These are phyloP conservation scores for Chlamydotis undulata DNA, from an alignment of 2,113 vertebrate genomes.

Conservation along the genomic window DNA sequence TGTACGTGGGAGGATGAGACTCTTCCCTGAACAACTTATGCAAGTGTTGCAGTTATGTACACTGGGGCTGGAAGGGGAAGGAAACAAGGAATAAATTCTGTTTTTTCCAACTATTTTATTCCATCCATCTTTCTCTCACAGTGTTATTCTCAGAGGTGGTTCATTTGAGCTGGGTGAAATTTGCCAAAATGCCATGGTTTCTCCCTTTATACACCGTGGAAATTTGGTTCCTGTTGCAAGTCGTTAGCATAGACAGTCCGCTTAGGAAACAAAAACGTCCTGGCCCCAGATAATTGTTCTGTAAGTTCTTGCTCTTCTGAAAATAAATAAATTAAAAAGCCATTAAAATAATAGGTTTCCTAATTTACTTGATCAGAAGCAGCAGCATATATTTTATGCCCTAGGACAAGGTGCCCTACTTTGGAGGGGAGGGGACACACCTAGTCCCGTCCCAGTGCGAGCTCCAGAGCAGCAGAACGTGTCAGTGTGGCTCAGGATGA, in stretches of 20 bases:
- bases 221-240: neutral
- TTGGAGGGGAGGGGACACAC: neutral
- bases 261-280: neutral
- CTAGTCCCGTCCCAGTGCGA: neutral
- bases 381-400: neutral
- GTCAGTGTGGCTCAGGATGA: neutral
- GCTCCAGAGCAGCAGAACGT: neutral
- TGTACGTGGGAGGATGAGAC: neutral
- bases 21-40: neutral
- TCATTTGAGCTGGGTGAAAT: neutral
- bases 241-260: neutral
- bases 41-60: neutral
- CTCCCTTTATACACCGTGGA: neutral
- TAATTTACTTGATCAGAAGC: slow-evolving; percentile 28
- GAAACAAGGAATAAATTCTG: neutral
- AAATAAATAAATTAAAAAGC: neutral
- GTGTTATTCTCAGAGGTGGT: neutral
- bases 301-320: neutral
- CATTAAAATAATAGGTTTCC: neutral
- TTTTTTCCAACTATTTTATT: neutral
- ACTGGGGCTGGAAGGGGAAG: neutral
- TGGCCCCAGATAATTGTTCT: neutral
- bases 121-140: neutral
- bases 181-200: neutral
- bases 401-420: neutral